Evolutionary conservation across 92 coral and sea anemone genomes (phyloP).

Genomic region (Porites cylindrica): DNA sequence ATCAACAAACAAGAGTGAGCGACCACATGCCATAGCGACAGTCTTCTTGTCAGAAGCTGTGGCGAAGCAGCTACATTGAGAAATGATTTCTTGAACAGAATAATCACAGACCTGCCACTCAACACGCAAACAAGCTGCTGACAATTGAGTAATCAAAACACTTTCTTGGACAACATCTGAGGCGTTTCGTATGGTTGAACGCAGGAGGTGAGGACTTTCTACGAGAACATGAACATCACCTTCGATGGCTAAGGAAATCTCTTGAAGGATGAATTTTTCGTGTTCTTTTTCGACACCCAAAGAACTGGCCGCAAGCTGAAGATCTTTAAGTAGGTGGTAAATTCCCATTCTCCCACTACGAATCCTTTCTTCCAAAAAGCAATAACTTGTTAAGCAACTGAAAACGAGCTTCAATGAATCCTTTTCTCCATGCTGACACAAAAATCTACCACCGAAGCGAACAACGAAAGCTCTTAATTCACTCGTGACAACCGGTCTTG

Average conservation of each 20-base stretch:
- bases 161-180: background rate
- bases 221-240: slow-evolving; percentile 11
- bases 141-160: background rate
- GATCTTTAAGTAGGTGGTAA: slow-evolving; percentile 3
- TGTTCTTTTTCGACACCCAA: background rate
- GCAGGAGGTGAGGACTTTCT: slow-evolving; percentile 26
- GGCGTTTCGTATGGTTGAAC: background rate
- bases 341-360: background rate
- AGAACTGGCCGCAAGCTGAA: background rate
- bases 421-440: slow-evolving; percentile 1
- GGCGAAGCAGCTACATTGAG: no score
- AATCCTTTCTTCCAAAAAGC: background rate
- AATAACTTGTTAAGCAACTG: slow-evolving; percentile 32
- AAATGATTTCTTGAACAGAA: no score
- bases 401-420: slow-evolving; percentile 12
- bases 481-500: no score
- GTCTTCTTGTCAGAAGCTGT: no score
- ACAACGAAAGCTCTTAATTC: background rate
- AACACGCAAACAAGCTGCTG: background rate
- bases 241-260: background rate
- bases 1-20: no score
- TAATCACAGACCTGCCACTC: no score
- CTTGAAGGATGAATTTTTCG: background rate
- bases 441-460: slow-evolving; percentile 5
- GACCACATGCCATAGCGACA: no score